Evolutionary conservation across 2,113 vertebrate species (phyloP), one percentile per base, ranked within the genome.

Genomic region (Rhadina sibilatrix): DNA sequence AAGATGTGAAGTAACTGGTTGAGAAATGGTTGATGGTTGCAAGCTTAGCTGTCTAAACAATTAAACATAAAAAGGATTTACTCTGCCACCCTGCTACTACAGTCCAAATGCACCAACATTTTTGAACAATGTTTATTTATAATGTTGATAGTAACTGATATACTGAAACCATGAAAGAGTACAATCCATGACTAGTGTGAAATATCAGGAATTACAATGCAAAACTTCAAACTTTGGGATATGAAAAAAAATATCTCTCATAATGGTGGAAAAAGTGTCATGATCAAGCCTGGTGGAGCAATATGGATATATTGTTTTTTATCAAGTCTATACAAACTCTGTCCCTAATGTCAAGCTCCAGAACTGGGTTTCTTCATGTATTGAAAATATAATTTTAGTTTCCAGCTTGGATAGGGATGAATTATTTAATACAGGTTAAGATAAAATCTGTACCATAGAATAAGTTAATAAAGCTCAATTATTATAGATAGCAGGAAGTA

Each of bases 221-320:
- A 77, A 69, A 80, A n/a, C 11, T 40, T 60, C n/a, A 56, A 5
- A 46, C 30, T 72, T 77, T 44, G 30, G 33, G 19, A 61, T 61
- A 61, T 27, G 2, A 65, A 82, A 65, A 37, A 64, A 83, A 56
- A 30, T 21, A 0, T 19, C 1, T 57, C 22, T 61, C 7, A 8
- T 31, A 49, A 52, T 53, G 22, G 31, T 3, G 15, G 11, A 68
- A 46, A 50, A 90, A 44, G 5, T 61, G 11, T 54, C 18, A 70
- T 0, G 0, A 35, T 63, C 70, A 94, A 89, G 25, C 7, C 10
- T 79, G 6, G 5, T 49, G 44, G 6, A 52, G 3, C 47, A 59
- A 10, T 72, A n/a, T n/a, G 37, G 15, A 21, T 64, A 47, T 27
- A 56, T 7, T 38, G 4, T 1, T 53, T 89, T 75, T 90, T 30